Percentiles rank a stretch among this genome's conserved stretches.
Evolutionary conservation across 2,888 invertebrate species (phyloP).

Genomic region (Melanargia galathea): DNA sequence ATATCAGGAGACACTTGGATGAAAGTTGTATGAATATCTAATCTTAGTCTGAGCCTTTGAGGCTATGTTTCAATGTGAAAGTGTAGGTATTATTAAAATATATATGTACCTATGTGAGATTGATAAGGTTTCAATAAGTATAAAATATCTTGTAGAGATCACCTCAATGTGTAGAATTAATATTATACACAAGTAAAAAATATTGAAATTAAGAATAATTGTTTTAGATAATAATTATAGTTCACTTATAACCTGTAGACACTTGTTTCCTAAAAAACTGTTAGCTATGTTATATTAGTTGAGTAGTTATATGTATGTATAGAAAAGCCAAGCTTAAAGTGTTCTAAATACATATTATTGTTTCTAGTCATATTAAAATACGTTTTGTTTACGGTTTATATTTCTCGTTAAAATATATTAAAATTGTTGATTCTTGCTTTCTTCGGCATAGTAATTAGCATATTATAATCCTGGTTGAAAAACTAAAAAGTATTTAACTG

Average conservation of each 20-base stretch:
- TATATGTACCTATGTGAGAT: background rate
- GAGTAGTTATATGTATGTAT: slow-evolving; percentile 12
- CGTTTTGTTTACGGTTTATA: slow-evolving; percentile 9
- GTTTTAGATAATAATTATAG: too few relatives aligned
- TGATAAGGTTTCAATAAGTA: background rate
- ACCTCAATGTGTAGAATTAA: background rate
- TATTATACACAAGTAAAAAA: background rate
- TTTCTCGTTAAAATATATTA: slow-evolving; percentile 10
- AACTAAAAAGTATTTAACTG: background rate
- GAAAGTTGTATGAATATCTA: too few relatives aligned
- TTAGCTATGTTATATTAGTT: background rate
- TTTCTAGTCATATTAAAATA: slow-evolving; percentile 18
- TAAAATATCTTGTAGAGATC: background rate
- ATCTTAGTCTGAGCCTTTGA: too few relatives aligned
- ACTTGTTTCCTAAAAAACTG: background rate
- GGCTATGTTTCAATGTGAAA: background rate
- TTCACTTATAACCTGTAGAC: too few relatives aligned
- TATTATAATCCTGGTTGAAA: background rate
- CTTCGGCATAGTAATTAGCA: background rate
- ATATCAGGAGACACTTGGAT: too few relatives aligned
- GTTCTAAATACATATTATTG: slow-evolving; percentile 19
- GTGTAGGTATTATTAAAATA: background rate
- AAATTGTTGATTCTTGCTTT: background rate
- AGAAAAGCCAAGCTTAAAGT: slow-evolving; percentile 23
- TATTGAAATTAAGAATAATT: too few relatives aligned